Percentiles rank a stretch among this genome's conserved stretches.
These are phyloP conservation scores for Decapterus maruadsi DNA, from an alignment of 2,797 vertebrate genomes.

Conservation along the genomic window DNA sequence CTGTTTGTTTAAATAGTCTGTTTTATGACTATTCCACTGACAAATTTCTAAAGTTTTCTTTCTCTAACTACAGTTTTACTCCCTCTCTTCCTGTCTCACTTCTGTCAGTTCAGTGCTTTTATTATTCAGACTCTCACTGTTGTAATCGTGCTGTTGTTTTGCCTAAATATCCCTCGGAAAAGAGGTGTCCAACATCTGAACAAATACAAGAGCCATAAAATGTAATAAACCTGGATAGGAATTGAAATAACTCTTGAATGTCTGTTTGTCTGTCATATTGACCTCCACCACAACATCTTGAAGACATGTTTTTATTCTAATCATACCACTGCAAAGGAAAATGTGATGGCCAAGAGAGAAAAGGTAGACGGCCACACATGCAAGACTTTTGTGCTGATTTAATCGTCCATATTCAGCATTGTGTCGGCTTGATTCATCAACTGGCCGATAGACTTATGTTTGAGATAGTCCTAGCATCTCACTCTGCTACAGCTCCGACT, in stretches of 20 bases:
- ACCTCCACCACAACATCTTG: no score
- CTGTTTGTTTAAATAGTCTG: conserved; percentile 22
- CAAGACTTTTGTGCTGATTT: not conserved
- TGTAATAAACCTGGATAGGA: not conserved
- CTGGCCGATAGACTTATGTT: not conserved
- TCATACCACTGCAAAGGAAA: not conserved
- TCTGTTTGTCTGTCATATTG: no score
- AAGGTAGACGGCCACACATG: not conserved
- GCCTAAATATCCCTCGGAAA: conserved; percentile 18
- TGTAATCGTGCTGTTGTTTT: conserved; percentile 49
- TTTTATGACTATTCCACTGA: conserved; percentile 20
- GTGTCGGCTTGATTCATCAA: conserved; percentile 16
- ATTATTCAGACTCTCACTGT: conserved; percentile 46
- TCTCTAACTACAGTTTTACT: conserved; percentile 26
- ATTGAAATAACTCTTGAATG: not conserved
- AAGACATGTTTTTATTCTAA: not conserved
- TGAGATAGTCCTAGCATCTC: not conserved
- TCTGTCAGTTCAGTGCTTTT: conserved; percentile 36
- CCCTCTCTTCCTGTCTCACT: conserved; percentile 9
- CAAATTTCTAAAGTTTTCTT: conserved; percentile 38
- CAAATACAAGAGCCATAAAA: conserved; percentile 21
- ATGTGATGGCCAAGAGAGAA: not conserved
- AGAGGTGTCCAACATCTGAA: conserved; percentile 17
- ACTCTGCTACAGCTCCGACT: no score
- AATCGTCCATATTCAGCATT: not conserved